Conservation (phyloP, 2,113 vertebrate genomes). For the Macquaria australasica region DNA sequence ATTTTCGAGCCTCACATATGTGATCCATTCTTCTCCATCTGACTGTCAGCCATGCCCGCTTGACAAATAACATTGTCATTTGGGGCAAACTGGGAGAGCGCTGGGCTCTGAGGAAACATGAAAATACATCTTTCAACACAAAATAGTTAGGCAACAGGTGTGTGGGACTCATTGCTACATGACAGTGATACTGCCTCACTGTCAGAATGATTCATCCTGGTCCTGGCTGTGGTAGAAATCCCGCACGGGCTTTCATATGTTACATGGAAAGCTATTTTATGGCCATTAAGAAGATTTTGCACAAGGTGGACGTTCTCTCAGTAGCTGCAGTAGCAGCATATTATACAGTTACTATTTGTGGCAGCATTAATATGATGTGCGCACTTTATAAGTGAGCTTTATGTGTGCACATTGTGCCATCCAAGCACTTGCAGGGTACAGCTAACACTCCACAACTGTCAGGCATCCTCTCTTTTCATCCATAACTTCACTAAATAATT, state of each 20-base stretch:
- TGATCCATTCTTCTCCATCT: conserved; percentile 40
- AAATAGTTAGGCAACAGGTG: conserved; percentile 22
- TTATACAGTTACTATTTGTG: background rate
- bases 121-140: conserved; percentile 33
- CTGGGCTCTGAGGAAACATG: conserved; percentile 12
- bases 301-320: background rate
- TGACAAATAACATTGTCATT: conserved; percentile 50
- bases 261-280: background rate
- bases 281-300: background rate
- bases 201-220: conserved; percentile 8
- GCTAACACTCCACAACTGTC: background rate
- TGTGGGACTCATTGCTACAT: conserved; percentile 7
- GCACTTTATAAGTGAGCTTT: background rate
- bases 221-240: conserved; percentile 20
- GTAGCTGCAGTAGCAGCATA: background rate
- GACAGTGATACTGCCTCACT: conserved; percentile 31
- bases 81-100: conserved; percentile 1
- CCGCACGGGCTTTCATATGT: background rate
- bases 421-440: background rate
- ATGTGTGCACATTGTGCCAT: background rate
- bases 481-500: background rate
- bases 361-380: background rate
- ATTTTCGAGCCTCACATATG: conserved; percentile 11
- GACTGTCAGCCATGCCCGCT: conserved; percentile 13
- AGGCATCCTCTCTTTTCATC: background rate